These are phyloP conservation scores for Promerops cafer DNA, from an alignment of 2,113 vertebrate species.

Conservation along the genomic window DNA sequence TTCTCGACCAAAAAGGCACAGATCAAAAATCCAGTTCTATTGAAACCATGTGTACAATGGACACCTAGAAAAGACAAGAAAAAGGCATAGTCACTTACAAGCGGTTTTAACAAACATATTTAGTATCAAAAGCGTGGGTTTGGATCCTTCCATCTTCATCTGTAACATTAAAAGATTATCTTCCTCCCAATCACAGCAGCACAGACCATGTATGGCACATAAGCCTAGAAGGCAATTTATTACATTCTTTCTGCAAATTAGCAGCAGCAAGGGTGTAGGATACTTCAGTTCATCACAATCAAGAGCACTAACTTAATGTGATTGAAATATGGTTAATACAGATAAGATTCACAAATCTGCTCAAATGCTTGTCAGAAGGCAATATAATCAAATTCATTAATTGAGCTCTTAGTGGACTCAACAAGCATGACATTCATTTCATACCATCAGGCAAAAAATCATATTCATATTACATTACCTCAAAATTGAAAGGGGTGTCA, in stretches of 20 bases:
- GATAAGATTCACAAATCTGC: background rate
- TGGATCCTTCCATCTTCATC: background rate
- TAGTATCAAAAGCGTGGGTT: background rate
- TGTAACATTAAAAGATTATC: background rate
- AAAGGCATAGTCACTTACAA: background rate
- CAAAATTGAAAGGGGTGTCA: background rate
- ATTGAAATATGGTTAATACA: background rate
- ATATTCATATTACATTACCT: background rate
- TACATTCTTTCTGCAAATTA: background rate
- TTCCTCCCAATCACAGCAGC: background rate
- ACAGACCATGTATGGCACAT: background rate
- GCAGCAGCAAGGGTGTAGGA: background rate
- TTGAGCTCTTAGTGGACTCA: background rate
- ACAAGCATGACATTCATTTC: background rate
- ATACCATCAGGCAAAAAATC: background rate
- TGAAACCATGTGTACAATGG: constrained; percentile 98
- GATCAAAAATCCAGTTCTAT: constrained; percentile 96
- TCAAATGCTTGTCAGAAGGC: background rate
- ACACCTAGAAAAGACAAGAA: constrained; percentile 80
- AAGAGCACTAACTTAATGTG: background rate
- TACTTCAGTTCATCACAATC: background rate
- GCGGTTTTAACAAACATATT: background rate
- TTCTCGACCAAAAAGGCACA: constrained; percentile 98
- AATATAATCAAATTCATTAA: background rate
- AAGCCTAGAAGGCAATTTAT: background rate